These are phyloP conservation scores for Tineola bisselliella DNA, from an alignment of 2,888 invertebrate species.

Conservation along the genomic window DNA sequence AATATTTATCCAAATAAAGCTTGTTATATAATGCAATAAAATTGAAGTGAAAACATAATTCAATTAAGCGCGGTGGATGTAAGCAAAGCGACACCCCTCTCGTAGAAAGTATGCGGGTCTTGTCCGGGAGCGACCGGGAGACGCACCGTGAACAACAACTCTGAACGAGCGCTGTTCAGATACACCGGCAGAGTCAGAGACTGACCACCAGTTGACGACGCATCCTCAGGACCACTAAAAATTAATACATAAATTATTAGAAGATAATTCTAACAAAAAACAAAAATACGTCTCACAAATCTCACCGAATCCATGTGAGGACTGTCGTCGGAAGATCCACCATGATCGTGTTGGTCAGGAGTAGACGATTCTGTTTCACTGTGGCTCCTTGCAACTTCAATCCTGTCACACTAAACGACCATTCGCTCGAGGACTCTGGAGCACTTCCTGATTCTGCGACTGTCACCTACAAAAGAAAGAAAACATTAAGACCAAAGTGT, in stretches of 20 bases:
- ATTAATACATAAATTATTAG: background rate
- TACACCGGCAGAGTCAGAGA: slow-evolving; percentile 92
- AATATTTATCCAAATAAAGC: no score
- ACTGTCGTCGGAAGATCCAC: slow-evolving; percentile 91
- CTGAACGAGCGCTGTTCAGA: slow-evolving; percentile 94
- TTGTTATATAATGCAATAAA: no score
- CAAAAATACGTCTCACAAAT: no score
- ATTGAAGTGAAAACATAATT: background rate
- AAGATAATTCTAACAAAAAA: no score
- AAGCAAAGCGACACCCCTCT: slow-evolving; percentile 96
- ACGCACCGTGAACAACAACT: slow-evolving; percentile 94
- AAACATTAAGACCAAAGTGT: no score
- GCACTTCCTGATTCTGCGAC: slow-evolving; percentile 70
- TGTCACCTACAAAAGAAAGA: slow-evolving; percentile 52
- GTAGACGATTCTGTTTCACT: slow-evolving; percentile 88
- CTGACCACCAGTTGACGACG: slow-evolving; percentile 48
- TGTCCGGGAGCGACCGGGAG: slow-evolving; percentile 91
- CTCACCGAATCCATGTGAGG: slow-evolving; percentile 87
- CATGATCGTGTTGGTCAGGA: slow-evolving; percentile 93
- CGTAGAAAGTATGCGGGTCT: slow-evolving; percentile 96
- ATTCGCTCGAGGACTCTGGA: slow-evolving; percentile 70
- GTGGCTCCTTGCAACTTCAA: slow-evolving; percentile 97
- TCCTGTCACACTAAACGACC: slow-evolving; percentile 79
- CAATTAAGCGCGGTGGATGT: slow-evolving; percentile 91
- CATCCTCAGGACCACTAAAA: slow-evolving; percentile 42